Percentiles rank a stretch among this genome's conserved stretches.
These are phyloP conservation scores for Drosophila parthenogenetica DNA, from an alignment of 2,888 invertebrate genomes.

Conservation along the genomic window DNA sequence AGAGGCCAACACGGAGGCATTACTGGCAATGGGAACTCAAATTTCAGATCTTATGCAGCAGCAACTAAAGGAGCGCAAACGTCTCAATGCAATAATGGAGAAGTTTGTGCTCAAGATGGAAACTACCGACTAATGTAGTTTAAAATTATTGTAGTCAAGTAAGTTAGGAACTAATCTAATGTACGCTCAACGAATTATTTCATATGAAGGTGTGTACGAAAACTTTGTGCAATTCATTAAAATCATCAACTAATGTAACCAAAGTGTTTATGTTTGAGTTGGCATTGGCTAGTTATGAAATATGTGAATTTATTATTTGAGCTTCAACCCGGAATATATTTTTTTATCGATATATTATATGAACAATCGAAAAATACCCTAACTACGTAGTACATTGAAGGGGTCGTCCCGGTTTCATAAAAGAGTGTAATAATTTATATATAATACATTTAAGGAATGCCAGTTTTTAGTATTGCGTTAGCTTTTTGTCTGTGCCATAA, in stretches of 20 bases:
- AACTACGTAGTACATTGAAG: too few species aligned
- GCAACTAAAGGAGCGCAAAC: constrained; percentile 65
- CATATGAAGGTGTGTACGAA: not conserved
- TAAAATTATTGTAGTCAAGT: not conserved
- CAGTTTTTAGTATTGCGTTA: too few species aligned
- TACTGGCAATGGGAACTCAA: constrained; percentile 65
- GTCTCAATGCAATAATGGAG: constrained; percentile 67
- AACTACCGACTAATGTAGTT: constrained; percentile 49
- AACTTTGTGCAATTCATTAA: constrained; percentile 16
- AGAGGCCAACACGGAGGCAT: constrained; percentile 64
- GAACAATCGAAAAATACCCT: too few species aligned
- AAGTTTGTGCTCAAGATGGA: constrained; percentile 71
- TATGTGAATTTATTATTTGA: too few species aligned
- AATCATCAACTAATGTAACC: not conserved
- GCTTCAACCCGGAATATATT: too few species aligned
- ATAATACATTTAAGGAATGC: too few species aligned
- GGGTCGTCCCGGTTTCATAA: too few species aligned
- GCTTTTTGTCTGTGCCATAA: too few species aligned
- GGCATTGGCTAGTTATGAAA: too few species aligned
- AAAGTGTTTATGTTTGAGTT: too few species aligned
- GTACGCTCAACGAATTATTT: constrained; percentile 2
- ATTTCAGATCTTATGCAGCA: constrained; percentile 69
- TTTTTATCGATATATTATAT: too few species aligned
- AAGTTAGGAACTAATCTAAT: constrained; percentile 9
- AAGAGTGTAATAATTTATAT: too few species aligned